Percentiles rank a stretch among this genome's conserved stretches.
These are phyloP conservation scores for Tarsius wallacei DNA, from an alignment of 2,797 vertebrate species.

Conservation along the genomic window DNA sequence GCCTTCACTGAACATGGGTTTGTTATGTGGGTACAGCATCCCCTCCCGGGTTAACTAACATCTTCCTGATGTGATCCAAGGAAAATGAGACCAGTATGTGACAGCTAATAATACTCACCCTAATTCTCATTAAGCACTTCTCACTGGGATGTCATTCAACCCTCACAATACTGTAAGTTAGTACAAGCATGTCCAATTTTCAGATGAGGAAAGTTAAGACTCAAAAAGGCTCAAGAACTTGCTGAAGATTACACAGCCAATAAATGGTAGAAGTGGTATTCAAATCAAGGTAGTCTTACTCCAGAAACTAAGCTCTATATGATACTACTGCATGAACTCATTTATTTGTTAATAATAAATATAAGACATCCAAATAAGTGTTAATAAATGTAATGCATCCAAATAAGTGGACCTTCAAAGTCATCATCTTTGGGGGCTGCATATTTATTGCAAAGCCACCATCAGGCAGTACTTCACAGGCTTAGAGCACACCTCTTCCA, in stretches of 20 bases:
- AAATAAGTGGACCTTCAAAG: constrained; percentile 2
- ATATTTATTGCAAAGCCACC: not conserved
- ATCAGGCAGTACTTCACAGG: not conserved
- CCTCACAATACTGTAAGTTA: not conserved
- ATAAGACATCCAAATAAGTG: not conserved
- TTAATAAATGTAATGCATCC: not conserved
- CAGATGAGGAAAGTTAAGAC: not conserved
- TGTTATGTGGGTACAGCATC: not conserved
- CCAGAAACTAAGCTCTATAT: not conserved
- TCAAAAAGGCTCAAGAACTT: not conserved
- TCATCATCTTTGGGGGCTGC: not conserved
- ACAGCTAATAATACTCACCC: not conserved
- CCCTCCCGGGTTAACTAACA: not conserved
- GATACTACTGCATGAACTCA: not conserved
- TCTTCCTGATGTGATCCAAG: not conserved
- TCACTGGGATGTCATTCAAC: constrained; percentile 5
- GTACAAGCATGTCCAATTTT: constrained; percentile 16
- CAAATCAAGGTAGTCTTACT: constrained; percentile 3
- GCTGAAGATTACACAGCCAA: not conserved
- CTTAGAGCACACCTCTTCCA: not conserved
- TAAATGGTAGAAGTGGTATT: not conserved
- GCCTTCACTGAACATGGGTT: not conserved
- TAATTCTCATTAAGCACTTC: constrained; percentile 14
- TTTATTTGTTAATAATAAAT: constrained; percentile 11
- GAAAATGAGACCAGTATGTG: not conserved